Evolutionary conservation across 2,797 vertebrate species (phyloP), one percentile per base, ranked within the genome.

Genomic region (Taeniopygia guttata): DNA sequence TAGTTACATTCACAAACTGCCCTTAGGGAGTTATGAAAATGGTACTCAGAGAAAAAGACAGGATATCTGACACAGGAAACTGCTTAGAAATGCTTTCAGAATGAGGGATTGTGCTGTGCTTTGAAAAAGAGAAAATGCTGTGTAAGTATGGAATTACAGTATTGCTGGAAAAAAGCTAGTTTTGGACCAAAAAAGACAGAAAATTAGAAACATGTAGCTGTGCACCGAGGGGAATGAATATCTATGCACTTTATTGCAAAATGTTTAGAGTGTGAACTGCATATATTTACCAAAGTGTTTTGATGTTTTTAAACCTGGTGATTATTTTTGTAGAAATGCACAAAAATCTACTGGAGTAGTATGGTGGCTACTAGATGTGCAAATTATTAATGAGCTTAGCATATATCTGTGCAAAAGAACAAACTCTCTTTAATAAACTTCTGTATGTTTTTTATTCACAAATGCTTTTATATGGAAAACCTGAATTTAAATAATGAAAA

Each of bases 11-110:
- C 81, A 93, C 48, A 86, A 87, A 43, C 76, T 91, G 64, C 95
- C 95, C 94, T 77, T 89, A 73, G 94, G 96, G 95, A 96, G 59
- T 93, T 95, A 96, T 69, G 95, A 89, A 96, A 96, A 95, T 87
- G 94, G 67, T 66, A 90, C 92, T 97, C 1, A 0, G 73, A 93
- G 92, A 95, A 81, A 88, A 91, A 74, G 58, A 85, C 95, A 96
- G 92, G 93, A 93, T 91, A 96, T 96, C 82, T 95, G 89, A 94
- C 91, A 79, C 91, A 95, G 95, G 96, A 96, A 97, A 87, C 94
- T 93, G 51, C 87, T 84, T 90, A 90, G 79, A 96, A 95, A 75
- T 84, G 52, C 81, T 93, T 96, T 96, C 69, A 91, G 78, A 96
- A 93, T 87, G 81, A 78, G 52, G 38, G 32, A 66, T 92, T 96